Percentiles rank a stretch among this genome's conserved stretches.
These are phyloP conservation scores for Drosophila rufa DNA, from an alignment of 1,140 invertebrate genomes.

Conservation along the genomic window DNA sequence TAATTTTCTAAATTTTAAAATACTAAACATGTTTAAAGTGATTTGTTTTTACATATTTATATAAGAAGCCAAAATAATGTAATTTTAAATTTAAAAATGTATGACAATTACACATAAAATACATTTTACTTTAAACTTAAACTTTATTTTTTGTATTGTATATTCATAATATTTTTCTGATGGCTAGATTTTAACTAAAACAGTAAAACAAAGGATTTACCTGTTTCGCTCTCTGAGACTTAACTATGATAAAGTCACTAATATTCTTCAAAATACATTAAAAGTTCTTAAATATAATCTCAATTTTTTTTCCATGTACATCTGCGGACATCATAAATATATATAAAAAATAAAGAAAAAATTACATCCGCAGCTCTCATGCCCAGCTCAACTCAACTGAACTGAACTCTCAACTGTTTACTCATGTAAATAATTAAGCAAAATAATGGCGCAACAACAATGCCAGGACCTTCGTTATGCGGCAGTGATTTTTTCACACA, in stretches of 20 bases:
- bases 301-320: neutral
- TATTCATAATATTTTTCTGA: no score
- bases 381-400: slow-evolving; percentile 20
- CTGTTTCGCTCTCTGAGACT: neutral
- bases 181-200: no score
- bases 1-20: no score
- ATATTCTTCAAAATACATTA: neutral
- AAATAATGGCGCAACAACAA: slow-evolving; percentile 66
- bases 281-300: no score
- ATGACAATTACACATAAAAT: fast-evolving
- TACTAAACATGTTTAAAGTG: no score
- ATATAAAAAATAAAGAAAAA: slow-evolving; percentile 1
- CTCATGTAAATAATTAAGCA: slow-evolving; percentile 81
- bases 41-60: neutral
- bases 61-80: neutral
- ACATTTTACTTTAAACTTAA: no score
- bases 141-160: no score
- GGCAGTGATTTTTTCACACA: slow-evolving; percentile 72
- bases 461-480: slow-evolving; percentile 60
- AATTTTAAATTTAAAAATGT: no score
- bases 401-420: slow-evolving; percentile 76
- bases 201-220: neutral
- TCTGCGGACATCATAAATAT: slow-evolving; percentile 28
- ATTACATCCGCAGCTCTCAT: slow-evolving; percentile 33
- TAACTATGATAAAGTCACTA: neutral